Base-by-base conservation (phyloP, 2,113 vertebrate species). In the Bambusicola thoracicus region DNA sequence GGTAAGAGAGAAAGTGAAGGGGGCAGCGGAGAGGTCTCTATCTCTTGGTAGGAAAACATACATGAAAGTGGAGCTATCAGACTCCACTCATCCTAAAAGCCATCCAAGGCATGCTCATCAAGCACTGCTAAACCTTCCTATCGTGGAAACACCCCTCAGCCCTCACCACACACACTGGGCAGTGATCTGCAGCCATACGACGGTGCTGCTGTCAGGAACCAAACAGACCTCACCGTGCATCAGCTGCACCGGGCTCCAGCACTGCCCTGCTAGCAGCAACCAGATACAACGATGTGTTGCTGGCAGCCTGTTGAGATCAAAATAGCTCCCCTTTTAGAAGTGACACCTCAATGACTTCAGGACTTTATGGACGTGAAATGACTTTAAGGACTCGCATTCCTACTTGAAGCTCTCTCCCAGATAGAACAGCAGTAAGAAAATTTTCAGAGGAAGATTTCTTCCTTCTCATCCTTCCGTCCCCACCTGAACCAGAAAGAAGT, bases 361-460 rank as follows among this genome's bases (percentile, higher is more conserved):
- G n/a, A n/a, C n/a, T n/a, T n/a, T n/a, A n/a, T n/a, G n/a, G n/a
- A n/a, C n/a, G n/a, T n/a, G n/a, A n/a, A n/a, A n/a, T n/a, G n/a
- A n/a, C n/a, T n/a, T 53, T 30, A 44, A 63, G 51, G 19, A 27
- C 32, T 75, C 51, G 24, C 6, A 12, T 77, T 74, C 82, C 44
- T 38, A 72, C 40, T 78, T 87, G 14, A 86, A 58, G n/a, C 11
- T 70, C 40, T 79, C 27, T 25, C 22, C 30, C 38, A 74, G 30
- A n/a, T 38, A 88, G 40, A 68, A 41, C 15, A 92, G 40, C 59
- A 69, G 25, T 55, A 56, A 85, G 59, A 89, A 55, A 69, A 29
- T 84, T 92, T 93, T 81, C 62, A 87, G 62, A 93, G 62, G 43
- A 81, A 81, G 75, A 48, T 90, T 85, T 72, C 58, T 81, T 78